Evolutionary conservation across 2,113 vertebrate species (phyloP).

Genomic region (Austrofundulus limnaeus): DNA sequence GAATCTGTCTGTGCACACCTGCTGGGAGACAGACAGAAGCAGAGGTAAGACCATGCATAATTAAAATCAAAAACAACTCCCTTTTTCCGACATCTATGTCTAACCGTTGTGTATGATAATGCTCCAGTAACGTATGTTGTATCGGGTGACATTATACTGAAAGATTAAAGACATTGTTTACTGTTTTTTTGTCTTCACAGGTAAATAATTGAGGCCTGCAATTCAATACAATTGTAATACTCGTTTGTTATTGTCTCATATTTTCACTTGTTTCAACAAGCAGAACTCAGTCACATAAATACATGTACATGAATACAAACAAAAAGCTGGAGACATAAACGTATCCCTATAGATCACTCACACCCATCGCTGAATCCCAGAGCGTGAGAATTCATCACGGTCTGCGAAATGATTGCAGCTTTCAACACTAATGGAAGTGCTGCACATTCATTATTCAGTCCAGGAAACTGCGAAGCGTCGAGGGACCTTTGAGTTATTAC

Average conservation of each 20-base stretch:
- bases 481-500: constrained; percentile 72
- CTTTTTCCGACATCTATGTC: too few relatives aligned
- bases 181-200: too few relatives aligned
- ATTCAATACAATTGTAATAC: not conserved
- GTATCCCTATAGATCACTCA: constrained; percentile 34
- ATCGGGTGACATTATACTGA: too few relatives aligned
- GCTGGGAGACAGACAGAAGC: too few relatives aligned
- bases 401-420: constrained; percentile 73
- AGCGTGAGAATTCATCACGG: constrained; percentile 68
- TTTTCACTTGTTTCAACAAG: not conserved
- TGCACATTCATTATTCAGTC: constrained; percentile 78
- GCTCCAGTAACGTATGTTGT: too few relatives aligned
- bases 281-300: not conserved
- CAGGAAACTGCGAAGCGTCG: constrained; percentile 64
- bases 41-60: too few relatives aligned
- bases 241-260: not conserved
- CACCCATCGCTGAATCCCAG: constrained; percentile 41
- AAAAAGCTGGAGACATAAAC: constrained; percentile 33
- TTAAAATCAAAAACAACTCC: too few relatives aligned
- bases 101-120: too few relatives aligned
- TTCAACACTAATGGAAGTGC: constrained; percentile 77
- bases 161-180: too few relatives aligned
- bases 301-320: constrained; percentile 31
- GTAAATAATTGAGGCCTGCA: too few relatives aligned
- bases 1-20: too few relatives aligned